Conservation (phyloP, 2,888 invertebrate genomes). For the Pandemis cinnamomeana region DNA sequence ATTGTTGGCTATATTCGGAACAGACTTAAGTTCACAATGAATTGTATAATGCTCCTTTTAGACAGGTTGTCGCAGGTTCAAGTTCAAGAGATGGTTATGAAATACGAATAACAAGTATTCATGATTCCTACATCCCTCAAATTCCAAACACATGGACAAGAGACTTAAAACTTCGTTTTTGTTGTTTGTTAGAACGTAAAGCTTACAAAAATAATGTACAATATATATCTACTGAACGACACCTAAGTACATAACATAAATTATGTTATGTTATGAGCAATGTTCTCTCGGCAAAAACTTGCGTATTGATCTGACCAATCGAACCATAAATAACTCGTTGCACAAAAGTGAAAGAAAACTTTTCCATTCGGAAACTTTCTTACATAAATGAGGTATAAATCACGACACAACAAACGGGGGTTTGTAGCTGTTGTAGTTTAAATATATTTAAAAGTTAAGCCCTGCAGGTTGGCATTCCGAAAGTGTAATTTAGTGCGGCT, state of each 20-base stretch:
- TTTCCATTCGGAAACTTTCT: conserved; percentile 23
- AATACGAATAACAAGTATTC: no score
- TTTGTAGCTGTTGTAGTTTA: conserved; percentile 19
- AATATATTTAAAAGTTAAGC: conserved; percentile 37
- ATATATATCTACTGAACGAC: no score
- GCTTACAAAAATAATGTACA: no score
- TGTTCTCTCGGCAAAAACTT: not conserved
- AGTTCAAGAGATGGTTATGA: no score
- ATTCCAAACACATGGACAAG: no score
- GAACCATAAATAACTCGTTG: conserved; percentile 37
- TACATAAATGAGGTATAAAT: conserved; percentile 31
- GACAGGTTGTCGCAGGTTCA: no score
- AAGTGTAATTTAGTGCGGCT: conserved; percentile 26
- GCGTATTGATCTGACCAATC: conserved; percentile 4
- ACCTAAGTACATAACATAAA: not conserved
- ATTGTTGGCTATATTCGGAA: no score
- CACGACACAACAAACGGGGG: conserved; percentile 17
- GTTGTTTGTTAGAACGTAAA: no score
- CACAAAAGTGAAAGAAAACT: conserved; percentile 30
- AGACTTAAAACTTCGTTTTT: no score
- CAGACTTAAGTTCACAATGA: no score
- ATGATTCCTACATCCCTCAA: no score
- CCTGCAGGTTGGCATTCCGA: conserved; percentile 10
- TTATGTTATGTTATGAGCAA: not conserved
- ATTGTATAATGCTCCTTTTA: no score